Conservation (phyloP, 2,113 vertebrate genomes). For the Pao palembangensis region DNA sequence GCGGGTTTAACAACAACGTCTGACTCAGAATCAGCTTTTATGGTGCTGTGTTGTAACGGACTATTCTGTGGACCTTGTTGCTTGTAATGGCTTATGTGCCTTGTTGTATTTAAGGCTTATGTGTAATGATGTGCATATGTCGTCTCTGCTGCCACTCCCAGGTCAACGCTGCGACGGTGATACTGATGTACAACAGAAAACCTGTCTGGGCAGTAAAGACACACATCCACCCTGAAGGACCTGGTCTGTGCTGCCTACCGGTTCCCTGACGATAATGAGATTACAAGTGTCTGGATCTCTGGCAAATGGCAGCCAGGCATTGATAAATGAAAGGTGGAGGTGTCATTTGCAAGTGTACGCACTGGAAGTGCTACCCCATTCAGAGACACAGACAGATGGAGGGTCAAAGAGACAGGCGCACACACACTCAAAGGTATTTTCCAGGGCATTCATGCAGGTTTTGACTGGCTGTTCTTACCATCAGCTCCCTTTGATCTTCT, state of each 20-base stretch:
- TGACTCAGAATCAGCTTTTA: conserved; percentile 18
- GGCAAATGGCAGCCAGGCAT: conserved; percentile 26
- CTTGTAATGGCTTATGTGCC: background rate
- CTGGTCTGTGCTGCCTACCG: background rate
- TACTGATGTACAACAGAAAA: conserved; percentile 33
- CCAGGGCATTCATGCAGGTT: conserved; percentile 35
- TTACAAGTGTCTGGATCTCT: conserved; percentile 22
- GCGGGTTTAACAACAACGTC: background rate
- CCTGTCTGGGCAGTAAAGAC: conserved; percentile 9
- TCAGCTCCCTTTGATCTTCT: conserved; percentile 95
- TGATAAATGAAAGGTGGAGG: conserved; percentile 18
- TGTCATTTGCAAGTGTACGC: conserved; percentile 14
- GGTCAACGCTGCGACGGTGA: conserved; percentile 33
- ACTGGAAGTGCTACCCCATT: conserved; percentile 1
- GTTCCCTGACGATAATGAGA: conserved; percentile 23
- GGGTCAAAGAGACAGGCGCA: conserved; percentile 3
- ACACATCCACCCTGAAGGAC: conserved; percentile 1
- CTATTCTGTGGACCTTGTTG: conserved; percentile 13
- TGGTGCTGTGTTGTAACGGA: conserved; percentile 9
- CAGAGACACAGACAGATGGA: background rate
- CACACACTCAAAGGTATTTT: conserved; percentile 30
- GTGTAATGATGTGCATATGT: conserved; percentile 21
- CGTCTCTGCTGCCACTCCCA: conserved; percentile 36
- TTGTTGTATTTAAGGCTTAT: conserved; percentile 34
- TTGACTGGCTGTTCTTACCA: conserved; percentile 80